Base-by-base conservation (phyloP, 1,140 invertebrate species). In the Daktulosphaira vitifoliae region DNA sequence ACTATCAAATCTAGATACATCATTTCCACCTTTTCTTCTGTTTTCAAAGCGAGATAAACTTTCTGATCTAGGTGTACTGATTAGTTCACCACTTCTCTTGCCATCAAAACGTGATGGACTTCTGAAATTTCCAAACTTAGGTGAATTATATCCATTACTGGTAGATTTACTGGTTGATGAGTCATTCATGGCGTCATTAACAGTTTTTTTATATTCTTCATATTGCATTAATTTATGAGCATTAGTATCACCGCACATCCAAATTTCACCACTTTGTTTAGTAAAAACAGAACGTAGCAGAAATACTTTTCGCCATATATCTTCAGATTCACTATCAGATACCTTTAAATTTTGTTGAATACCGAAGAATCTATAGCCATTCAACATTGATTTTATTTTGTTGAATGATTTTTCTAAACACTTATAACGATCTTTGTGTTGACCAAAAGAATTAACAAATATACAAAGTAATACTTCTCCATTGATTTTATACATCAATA, bases 181-280 rank as follows among this genome's bases (percentile, higher is more conserved):
- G n/a, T n/a, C n/a, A n/a, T n/a, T n/a, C n/a, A 51, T 51, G 25
- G 25, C n/a, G 11, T 37, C 13, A 20, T 18, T 38, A 15, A 53
- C 51, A 53, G 6, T 22, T 1, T 53, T 38, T 53, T 38, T 33
- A 38, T 53, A 53, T 20, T 53, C 26, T 37, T 53, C n/a, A 38
- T 20, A 53, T 15, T 53, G 9, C n/a, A 1, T 3, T 38, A 18
- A 1, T 15, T 38, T 38, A 38, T 20, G 16, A 1, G 16, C 7
- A 5, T 53, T 16, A 37, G n/a, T 53, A 53, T 53, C 51, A 53
- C 29, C 29, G 20, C 51, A 53, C 18, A 53, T 1, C 51, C 51
- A 53, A 38, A 53, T 53, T 37, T 53, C 51, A 20, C 26, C 51
- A 22, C 37, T 53, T 11, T 8, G 15, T 9, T 15, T 15, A 38